These are phyloP conservation scores for Asarcornis scutulata DNA, from an alignment of 2,113 vertebrate genomes.

Conservation along the genomic window DNA sequence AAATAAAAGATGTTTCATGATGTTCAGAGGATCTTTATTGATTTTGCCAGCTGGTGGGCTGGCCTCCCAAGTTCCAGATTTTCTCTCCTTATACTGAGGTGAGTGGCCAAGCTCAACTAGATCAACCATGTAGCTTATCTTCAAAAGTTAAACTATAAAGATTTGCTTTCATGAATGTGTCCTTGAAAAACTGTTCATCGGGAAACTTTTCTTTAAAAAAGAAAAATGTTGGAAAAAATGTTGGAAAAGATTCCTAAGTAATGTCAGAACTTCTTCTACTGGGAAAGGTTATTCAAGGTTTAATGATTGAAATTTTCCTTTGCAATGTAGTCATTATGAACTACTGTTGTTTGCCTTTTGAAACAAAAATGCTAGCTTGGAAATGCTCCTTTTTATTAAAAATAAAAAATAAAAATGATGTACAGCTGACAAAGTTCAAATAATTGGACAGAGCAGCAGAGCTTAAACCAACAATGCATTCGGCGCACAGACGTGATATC, in stretches of 20 bases:
- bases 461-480: constrained; percentile 44
- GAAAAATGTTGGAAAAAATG: neutral
- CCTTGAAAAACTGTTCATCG: neutral
- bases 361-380: neutral
- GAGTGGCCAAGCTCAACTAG: neutral
- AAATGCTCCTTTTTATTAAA: constrained; percentile 20
- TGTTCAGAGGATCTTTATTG: neutral
- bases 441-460: constrained; percentile 35
- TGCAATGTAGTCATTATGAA: neutral
- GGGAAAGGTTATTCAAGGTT: constrained; percentile 10
- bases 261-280: neutral
- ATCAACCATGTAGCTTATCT: neutral
- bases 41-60: neutral
- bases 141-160: neutral
- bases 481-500: constrained; percentile 13
- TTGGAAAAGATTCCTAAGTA: neutral
- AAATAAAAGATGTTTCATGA: neutral
- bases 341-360: neutral
- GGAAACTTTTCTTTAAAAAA: neutral
- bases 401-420: constrained; percentile 9
- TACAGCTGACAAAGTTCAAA: constrained; percentile 50
- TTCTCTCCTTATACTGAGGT: neutral
- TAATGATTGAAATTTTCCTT: constrained; percentile 18
- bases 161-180: neutral
- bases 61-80: neutral